phyloP scores from a whole-genome alignment of 2,113 vertebrate species.

The Cygnus atratus region DNA sequence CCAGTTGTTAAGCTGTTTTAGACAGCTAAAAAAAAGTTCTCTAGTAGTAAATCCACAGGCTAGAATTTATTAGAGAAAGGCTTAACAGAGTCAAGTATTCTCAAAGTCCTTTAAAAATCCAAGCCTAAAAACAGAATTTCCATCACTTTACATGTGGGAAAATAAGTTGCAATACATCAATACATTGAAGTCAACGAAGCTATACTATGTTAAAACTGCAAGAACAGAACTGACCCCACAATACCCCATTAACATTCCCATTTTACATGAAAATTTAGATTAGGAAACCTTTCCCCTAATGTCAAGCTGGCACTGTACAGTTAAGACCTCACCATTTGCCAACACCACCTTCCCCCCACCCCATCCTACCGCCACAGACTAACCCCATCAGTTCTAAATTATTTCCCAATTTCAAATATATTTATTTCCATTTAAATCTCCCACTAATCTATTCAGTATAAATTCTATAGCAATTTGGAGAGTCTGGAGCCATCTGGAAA shows the following conservation, averaged over 20 bases:
- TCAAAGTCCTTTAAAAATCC: background rate
- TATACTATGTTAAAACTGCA: background rate
- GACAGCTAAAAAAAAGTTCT: background rate
- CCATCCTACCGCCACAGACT: background rate
- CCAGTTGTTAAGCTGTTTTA: background rate
- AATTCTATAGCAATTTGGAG: background rate
- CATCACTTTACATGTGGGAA: background rate
- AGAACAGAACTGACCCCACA: background rate
- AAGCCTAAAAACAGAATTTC: background rate
- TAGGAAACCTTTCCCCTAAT: background rate
- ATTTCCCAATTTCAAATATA: background rate
- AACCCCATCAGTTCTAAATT: background rate
- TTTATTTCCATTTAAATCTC: background rate
- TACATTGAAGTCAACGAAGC: background rate
- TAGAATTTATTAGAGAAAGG: background rate
- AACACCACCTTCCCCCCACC: background rate
- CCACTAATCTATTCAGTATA: background rate
- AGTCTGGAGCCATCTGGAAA: background rate
- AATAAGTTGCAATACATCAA: background rate
- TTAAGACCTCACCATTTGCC: background rate
- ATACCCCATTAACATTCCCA: background rate
- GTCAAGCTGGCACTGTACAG: background rate
- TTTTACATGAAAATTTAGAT: background rate
- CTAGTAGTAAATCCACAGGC: background rate
- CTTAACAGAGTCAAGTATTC: background rate